Percentiles rank a stretch among this genome's conserved stretches.
These are phyloP conservation scores for Pogonocherus hispidulus DNA, from an alignment of 2,888 invertebrate species.

Conservation along the genomic window DNA sequence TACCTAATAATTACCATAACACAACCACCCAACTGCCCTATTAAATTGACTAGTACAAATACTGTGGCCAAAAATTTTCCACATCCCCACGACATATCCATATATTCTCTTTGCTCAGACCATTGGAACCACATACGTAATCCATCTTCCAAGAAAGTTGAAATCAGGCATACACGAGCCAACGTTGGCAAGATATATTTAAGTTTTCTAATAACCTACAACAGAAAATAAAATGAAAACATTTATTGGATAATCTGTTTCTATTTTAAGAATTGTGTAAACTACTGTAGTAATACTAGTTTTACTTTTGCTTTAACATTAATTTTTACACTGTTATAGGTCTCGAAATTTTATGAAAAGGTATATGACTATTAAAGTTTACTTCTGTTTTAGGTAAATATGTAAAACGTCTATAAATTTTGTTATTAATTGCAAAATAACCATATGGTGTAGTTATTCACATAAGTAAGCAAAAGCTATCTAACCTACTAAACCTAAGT, in stretches of 20 bases:
- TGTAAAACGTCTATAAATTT: too few species aligned
- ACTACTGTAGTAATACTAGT: too few species aligned
- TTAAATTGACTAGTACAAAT: conserved; percentile 95
- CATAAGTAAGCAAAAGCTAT: not conserved
- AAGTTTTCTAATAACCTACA: conserved; percentile 91
- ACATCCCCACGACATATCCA: conserved; percentile 98
- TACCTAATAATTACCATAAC: conserved; percentile 94
- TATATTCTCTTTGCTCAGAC: conserved; percentile 97
- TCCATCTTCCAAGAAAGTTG: conserved; percentile 99
- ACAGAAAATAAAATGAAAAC: conserved; percentile 15
- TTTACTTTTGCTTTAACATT: not conserved
- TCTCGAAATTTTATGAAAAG: not conserved
- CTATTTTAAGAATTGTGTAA: not conserved
- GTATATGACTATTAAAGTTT: too few species aligned
- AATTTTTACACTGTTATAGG: not conserved
- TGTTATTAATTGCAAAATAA: too few species aligned
- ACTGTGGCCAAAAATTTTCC: conserved; percentile 93
- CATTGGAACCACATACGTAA: conserved; percentile 99
- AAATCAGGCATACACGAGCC: conserved; percentile 96
- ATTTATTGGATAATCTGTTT: conserved; percentile 9
- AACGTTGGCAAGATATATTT: conserved; percentile 95
- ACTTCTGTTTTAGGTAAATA: too few species aligned
- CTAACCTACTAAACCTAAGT: too few species aligned
- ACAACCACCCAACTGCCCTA: conserved; percentile 97
- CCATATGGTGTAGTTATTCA: conserved; percentile 23